phyloP scores from a whole-genome alignment of 2,113 vertebrate genomes.

The Eulacestoma nigropectus region DNA sequence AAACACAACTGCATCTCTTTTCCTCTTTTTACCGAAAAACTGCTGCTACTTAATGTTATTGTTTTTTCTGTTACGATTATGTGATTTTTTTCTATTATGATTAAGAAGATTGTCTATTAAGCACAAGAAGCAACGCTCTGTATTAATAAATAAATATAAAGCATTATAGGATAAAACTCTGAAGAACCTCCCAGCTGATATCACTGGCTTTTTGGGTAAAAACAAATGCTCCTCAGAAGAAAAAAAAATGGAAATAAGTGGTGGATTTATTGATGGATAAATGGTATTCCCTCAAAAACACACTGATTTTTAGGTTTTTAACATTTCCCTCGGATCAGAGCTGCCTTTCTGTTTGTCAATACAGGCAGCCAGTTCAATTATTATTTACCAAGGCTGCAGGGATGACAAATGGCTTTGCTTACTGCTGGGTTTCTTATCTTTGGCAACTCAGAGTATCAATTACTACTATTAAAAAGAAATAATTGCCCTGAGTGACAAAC shows the following conservation, averaged over 20 bases:
- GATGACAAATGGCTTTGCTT: slow-evolving; percentile 24
- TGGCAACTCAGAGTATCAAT: slow-evolving; percentile 20
- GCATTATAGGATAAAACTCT: not conserved
- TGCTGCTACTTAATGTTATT: not conserved
- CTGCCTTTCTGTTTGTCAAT: slow-evolving; percentile 13
- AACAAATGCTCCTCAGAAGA: not conserved
- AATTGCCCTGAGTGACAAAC: slow-evolving; percentile 23
- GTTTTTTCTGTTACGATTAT: too few relatives aligned
- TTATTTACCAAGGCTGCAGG: not conserved
- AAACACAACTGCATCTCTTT: not conserved
- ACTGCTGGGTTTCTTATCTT: not conserved
- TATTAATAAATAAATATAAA: not conserved
- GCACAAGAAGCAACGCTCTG: not conserved
- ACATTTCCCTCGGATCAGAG: not conserved
- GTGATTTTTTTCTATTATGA: not conserved
- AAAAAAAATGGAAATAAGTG: not conserved
- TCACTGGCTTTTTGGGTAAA: not conserved
- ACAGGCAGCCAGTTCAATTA: not conserved
- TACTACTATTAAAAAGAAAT: not conserved
- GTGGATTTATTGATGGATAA: not conserved
- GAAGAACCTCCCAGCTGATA: not conserved
- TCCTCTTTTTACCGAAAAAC: not conserved
- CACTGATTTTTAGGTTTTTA: not conserved
- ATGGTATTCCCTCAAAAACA: not conserved
- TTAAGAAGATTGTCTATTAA: not conserved